A percentile compares a stretch with the other conserved stretches of the same genome.
phyloP scores from a whole-genome alignment of 2,888 invertebrate species.

The Apomyelois bistriatella region DNA sequence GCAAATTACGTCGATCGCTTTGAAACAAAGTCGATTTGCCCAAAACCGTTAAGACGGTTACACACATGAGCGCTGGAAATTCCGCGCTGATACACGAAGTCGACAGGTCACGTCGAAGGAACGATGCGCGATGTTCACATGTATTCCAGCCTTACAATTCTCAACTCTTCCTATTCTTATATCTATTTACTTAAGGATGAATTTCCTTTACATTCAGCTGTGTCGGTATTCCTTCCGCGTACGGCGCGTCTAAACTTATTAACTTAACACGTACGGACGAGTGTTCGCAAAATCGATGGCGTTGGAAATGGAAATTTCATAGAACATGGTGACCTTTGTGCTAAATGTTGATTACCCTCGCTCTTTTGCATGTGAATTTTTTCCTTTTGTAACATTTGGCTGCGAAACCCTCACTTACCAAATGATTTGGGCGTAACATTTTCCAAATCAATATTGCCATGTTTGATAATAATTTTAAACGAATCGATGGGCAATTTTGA shows the following conservation, averaged over 20 bases:
- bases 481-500: too few species aligned
- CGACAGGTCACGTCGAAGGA: slow-evolving; percentile 35
- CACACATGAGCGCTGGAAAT: slow-evolving; percentile 18
- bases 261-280: slow-evolving; percentile 38
- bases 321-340: slow-evolving; percentile 18
- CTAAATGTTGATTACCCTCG: slow-evolving; percentile 6
- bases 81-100: slow-evolving; percentile 13
- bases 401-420: neutral
- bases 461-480: too few species aligned
- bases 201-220: neutral
- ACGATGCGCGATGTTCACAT: slow-evolving; percentile 24
- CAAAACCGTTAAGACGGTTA: slow-evolving; percentile 19
- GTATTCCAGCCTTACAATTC: neutral
- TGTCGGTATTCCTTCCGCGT: slow-evolving; percentile 39
- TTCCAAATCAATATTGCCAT: too few species aligned
- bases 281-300: slow-evolving; percentile 32
- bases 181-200: slow-evolving; percentile 11
- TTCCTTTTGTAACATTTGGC: neutral
- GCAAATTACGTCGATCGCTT: slow-evolving; percentile 13
- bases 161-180: neutral
- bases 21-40: slow-evolving; percentile 15
- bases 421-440: too few species aligned
- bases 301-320: slow-evolving; percentile 30
- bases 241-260: slow-evolving; percentile 48
- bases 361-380: neutral